Base-by-base conservation (phyloP, 64 coral and sea anemone species). In the Pocillopora damicornis region DNA sequence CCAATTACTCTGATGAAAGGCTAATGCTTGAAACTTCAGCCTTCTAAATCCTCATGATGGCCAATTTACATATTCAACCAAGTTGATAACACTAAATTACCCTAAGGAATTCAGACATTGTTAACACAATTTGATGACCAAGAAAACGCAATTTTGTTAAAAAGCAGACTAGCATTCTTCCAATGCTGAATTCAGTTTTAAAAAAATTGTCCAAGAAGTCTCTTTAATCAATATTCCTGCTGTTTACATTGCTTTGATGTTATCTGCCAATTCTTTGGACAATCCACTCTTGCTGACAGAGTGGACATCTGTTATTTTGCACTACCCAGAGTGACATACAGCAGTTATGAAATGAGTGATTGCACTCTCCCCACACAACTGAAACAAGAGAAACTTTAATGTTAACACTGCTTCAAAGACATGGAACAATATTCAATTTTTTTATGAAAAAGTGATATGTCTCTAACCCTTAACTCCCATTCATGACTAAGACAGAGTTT, bases 361-460 rank as follows among this genome's bases (percentile, higher is more conserved):
- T 99, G 76, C 97, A 99, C 66, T 99, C 97, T 89, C 97, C 97
- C 97, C 97, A 99, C 1, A 99, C 97, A 85, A 99, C 97, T 99
- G 88, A 59, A 89, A 95, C 34, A 42, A 30, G 42, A 89, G 62
- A 62, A 64, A 67, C 72, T 38, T 80, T 8, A 80, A 18, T 35
- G 2, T 78, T 7, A 51, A 51, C 42, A 51, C 42, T 51, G 42
- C 42, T 51, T 51, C 42, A 51, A 51, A 30, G 30, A 30, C 30
- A 30, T 30, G 30, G 30, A 30, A 30, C 30, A 30, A 30, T 30
- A 30, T 30, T 30, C 30, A 30, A 4, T 51, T 51, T 7, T 7
- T 51, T 51, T 51, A 1, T 51, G 2, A 7, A 51, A 51, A 51
- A 51, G 30, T 51, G 7, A 51, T 2, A 51, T 51, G 42, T 51